Base-by-base conservation (phyloP, 2,797 vertebrate genomes). In the Natrix natrix region DNA sequence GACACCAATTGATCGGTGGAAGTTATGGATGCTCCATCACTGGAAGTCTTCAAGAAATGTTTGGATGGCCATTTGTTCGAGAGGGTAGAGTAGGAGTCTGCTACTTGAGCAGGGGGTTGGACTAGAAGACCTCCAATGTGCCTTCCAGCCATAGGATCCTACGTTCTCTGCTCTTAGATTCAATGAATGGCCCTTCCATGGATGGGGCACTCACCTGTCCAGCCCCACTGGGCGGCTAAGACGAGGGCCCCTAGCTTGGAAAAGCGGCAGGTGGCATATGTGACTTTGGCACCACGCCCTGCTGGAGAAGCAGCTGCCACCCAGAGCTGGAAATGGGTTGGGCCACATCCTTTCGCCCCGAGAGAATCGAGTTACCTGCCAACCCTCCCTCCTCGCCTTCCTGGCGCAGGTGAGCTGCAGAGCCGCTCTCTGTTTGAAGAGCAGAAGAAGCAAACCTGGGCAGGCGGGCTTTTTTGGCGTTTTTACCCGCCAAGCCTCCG, bases 361-460 rank as follows among this genome's bases (percentile, higher is more conserved):
- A 66, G 83, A 90, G 91, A 92, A 92, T 93, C 95, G 93, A 93
- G 94, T 96, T 94, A 95, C 94, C 91, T 91, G 88, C n/a, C 86
- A 87, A 28, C n/a, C 78, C 37, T 90, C 78, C 91, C 91, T 61
- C 87, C 87, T 83, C 54, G 59, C 5, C 86, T 91, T 20, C 94
- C 94, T 92, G 90, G 89, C 63, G 43, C 86, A 37, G 20, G 83
- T 90, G 22, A 48, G 28, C 8, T 0, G 3, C 20, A 24, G 28
- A 86, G 10, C 83, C 10, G 24, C 28, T 28, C 56, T 14, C 56
- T 28, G 17, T 32, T 43, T 43, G 1, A 12, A 13, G 32, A 52
- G 78, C 4, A 1, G 8, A 11, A 17, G 26, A 14, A 10, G 1
- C 32, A 2, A 22, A 37, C 10, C 4, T 13, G 10, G 17, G 48